These are phyloP conservation scores for Myotis lucifugus DNA, from an alignment of 2,113 vertebrate genomes.

Conservation along the genomic window DNA sequence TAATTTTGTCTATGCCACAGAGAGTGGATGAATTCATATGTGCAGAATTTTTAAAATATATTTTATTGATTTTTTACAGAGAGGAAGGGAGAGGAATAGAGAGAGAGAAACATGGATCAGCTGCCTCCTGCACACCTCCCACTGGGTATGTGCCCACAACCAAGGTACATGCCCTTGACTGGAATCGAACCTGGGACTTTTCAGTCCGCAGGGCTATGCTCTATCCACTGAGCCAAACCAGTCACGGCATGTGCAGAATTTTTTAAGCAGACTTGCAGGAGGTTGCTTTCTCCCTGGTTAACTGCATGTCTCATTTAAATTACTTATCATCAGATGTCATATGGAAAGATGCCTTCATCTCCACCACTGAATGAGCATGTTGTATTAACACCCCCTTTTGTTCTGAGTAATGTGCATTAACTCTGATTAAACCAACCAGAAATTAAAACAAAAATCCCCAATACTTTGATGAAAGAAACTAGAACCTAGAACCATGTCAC, in stretches of 20 bases:
- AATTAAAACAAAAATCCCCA: not conserved
- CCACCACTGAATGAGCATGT: not conserved
- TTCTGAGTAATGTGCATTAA: not conserved
- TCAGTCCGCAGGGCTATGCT: too few relatives aligned
- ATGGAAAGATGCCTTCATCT: not conserved
- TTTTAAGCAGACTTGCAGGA: not conserved
- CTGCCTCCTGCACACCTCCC: too few relatives aligned
- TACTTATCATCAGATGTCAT: not conserved
- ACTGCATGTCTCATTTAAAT: not conserved
- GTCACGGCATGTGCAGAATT: not conserved
- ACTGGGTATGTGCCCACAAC: too few relatives aligned
- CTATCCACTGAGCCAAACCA: too few relatives aligned
- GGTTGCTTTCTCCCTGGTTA: not conserved
- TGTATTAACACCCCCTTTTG: not conserved
- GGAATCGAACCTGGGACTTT: too few relatives aligned
- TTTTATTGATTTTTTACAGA: too few relatives aligned
- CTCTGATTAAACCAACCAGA: not conserved
- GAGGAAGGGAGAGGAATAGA: too few relatives aligned
- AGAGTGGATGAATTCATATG: not conserved
- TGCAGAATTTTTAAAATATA: not conserved
- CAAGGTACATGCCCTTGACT: too few relatives aligned
- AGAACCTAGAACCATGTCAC: not conserved
- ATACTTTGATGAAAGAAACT: not conserved
- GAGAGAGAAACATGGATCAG: too few relatives aligned
- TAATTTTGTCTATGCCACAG: not conserved